These are phyloP conservation scores for Elanus axillaris DNA, from an alignment of 2,113 vertebrate genomes.

Conservation along the genomic window DNA sequence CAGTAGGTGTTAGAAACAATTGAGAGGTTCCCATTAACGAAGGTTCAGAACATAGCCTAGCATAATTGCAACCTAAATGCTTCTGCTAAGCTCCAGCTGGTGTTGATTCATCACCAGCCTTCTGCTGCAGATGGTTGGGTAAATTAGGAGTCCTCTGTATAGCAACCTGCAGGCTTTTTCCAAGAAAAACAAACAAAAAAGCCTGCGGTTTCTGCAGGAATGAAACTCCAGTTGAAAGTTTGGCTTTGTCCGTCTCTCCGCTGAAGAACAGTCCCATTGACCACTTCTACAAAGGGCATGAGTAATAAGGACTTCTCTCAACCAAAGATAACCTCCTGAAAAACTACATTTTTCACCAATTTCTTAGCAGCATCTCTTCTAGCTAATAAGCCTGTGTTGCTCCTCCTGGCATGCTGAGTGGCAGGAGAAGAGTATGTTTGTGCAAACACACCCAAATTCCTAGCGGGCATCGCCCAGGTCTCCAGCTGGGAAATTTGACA, in stretches of 20 bases:
- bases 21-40: neutral
- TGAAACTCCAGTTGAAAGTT: neutral
- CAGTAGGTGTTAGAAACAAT: neutral
- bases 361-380: neutral
- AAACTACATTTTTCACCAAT: neutral
- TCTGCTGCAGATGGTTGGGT: slow-evolving; percentile 19
- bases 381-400: neutral
- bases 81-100: slow-evolving; percentile 24
- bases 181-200: slow-evolving; percentile 38
- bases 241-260: neutral
- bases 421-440: neutral
- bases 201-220: neutral
- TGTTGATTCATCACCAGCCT: slow-evolving; percentile 22
- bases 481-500: neutral
- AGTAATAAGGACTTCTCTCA: neutral
- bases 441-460: slow-evolving; percentile 11
- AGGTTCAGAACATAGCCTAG: neutral
- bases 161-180: slow-evolving; percentile 6
- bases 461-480: neutral
- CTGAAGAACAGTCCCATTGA: neutral
- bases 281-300: neutral
- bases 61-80: neutral
- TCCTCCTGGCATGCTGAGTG: neutral
- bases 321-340: neutral
- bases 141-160: neutral